Evolutionary conservation across 2,888 invertebrate species (phyloP).

Genomic region (Dolichomitus sp.): DNA sequence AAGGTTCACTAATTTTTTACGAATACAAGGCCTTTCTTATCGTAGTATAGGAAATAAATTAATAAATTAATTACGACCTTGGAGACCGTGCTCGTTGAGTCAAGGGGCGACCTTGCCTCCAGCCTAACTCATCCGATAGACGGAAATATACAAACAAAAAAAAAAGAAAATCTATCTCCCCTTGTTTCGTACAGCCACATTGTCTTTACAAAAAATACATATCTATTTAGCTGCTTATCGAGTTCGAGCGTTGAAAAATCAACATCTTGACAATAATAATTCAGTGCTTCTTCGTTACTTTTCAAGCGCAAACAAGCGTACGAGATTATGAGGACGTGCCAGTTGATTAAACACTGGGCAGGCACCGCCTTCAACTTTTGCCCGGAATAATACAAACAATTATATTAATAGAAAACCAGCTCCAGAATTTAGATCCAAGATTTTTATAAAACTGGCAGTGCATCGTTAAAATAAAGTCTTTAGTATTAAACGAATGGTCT

Average conservation of each 20-base stretch:
- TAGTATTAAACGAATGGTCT: not conserved
- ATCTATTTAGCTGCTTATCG: conserved; percentile 46
- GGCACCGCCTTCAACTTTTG: not conserved
- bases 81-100: conserved; percentile 9
- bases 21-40: conserved; percentile 65
- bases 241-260: conserved; percentile 24
- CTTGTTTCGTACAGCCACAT: conserved; percentile 15
- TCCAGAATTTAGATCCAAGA: not conserved
- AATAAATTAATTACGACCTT: conserved; percentile 68
- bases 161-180: conserved; percentile 37
- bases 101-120: conserved; percentile 11
- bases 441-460: conserved; percentile 1
- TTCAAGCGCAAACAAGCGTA: conserved; percentile 16
- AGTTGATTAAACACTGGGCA: not conserved
- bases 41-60: conserved; percentile 69
- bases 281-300: not conserved
- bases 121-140: conserved; percentile 37
- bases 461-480: not conserved
- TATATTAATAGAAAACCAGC: not conserved
- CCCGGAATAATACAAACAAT: not conserved
- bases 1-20: conserved; percentile 55
- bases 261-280: conserved; percentile 19
- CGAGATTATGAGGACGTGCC: not conserved
- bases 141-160: conserved; percentile 53
- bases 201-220: conserved; percentile 41